Base-by-base conservation (phyloP, 2,888 invertebrate species). In the Ethmia dodecea region DNA sequence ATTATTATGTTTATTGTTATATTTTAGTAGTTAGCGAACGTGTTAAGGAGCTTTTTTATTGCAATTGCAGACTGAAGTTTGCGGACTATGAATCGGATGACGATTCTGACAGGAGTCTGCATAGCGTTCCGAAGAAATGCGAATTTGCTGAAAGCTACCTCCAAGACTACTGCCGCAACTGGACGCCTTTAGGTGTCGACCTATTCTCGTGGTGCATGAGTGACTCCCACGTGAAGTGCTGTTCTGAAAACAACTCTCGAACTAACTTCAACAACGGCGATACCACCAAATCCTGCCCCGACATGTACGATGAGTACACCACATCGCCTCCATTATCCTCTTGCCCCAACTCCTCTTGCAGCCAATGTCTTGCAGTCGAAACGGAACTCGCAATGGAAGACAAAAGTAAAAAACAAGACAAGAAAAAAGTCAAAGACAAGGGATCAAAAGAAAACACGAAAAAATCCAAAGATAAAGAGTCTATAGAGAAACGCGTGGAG, bases 91-190 rank as follows among this genome's bases (percentile, higher is more conserved):
- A 55, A 13, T 52, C 60, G 1, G 70, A 69, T 3, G 68, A 70
- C 1, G 68, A 73, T 18, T 70, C 69, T 0, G 58, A 64, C 1
- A 45, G 46, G 1, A 40, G 36, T 3, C 5, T 47, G 2, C 36
- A 40, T 4, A 28, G 5, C 4, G n/a, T n/a, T n/a, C 28, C 13
- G 14, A 33, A 33, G 18, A 15, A 69, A 40, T 69, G 69, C 33
- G 65, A 70, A 41, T 60, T 72, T n/a, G 73, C 76, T 1, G 69
- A 81, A 33, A 72, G 63, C 33, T 79, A 68, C 35, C 47, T 78
- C 9, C 71, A 66, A 43, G 76, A 81, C 5, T 75, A 70, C 36
- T 80, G 67, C 38, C 58, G 60, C 1, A 55, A 72, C n/a, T 72
- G 64, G 59, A 57, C 55, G 3, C 71, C 75, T 1, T 42, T 68